phyloP scores from a whole-genome alignment of 1,140 invertebrate genomes.

The Tetramorium parvispinum region DNA sequence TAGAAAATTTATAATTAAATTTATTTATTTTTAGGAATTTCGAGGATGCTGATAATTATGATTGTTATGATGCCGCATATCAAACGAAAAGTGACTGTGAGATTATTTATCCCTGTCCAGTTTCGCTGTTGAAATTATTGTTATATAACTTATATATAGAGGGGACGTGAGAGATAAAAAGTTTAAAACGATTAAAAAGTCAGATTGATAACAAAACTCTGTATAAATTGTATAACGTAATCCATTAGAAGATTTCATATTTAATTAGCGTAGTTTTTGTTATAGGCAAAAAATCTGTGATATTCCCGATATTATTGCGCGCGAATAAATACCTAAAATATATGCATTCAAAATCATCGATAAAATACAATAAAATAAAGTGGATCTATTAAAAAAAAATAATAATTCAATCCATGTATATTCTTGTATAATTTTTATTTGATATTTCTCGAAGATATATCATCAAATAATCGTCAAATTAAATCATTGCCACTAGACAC shows the following conservation, averaged over 20 bases:
- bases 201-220: constrained; percentile 2
- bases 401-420: neutral
- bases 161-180: neutral
- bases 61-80: constrained; percentile 81
- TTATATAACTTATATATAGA: constrained; percentile 67
- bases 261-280: constrained; percentile 20
- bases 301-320: constrained; percentile 7
- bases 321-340: constrained; percentile 17
- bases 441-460: neutral
- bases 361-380: constrained; percentile 30
- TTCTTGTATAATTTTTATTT: neutral
- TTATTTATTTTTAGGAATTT: constrained; percentile 78
- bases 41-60: constrained; percentile 62
- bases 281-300: constrained; percentile 27
- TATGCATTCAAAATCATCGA: neutral
- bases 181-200: neutral
- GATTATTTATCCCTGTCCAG: constrained; percentile 79
- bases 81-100: constrained; percentile 75
- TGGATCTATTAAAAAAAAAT: neutral
- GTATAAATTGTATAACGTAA: constrained; percentile 13
- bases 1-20: neutral
- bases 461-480: neutral
- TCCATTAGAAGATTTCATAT: constrained; percentile 26
- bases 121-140: constrained; percentile 81
- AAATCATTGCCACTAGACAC: neutral